Percentiles rank a stretch among this genome's conserved stretches.
Conservation (phyloP, 1,140 invertebrate genomes). For the Cydia pomonella region DNA sequence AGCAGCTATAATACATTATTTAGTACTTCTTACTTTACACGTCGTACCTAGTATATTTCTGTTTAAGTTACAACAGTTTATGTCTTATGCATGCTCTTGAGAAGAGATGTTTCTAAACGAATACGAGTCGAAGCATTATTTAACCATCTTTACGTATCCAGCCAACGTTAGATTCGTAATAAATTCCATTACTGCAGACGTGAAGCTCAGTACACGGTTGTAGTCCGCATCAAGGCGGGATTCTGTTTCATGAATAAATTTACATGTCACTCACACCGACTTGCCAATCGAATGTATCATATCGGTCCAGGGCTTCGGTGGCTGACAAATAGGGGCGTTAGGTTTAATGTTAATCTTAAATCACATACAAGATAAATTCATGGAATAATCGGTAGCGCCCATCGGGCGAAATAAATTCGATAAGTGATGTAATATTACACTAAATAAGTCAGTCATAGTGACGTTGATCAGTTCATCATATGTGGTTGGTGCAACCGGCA, state of each 20-base stretch:
- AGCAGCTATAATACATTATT: no score
- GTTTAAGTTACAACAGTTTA: no score
- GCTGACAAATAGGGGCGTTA: constrained; percentile 16
- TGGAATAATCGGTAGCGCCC: neutral
- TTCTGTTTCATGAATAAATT: constrained; percentile 31
- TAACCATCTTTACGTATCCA: neutral
- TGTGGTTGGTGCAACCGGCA: no score
- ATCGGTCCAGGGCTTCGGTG: constrained; percentile 3
- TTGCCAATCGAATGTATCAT: constrained; percentile 29
- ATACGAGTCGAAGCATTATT: neutral
- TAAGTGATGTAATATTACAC: neutral
- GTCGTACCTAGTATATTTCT: no score
- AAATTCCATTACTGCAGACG: constrained; percentile 15
- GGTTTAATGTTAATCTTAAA: constrained; percentile 15
- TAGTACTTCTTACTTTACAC: no score
- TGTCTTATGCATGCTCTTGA: no score
- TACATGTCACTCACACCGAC: constrained; percentile 19
- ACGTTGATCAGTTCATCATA: no score
- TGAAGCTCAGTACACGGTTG: neutral
- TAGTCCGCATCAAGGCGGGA: constrained; percentile 26
- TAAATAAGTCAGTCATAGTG: neutral
- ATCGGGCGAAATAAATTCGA: neutral
- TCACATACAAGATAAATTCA: neutral
- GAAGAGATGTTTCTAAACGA: neutral
- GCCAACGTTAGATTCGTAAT: neutral